Percentiles rank a stretch among this genome's conserved stretches.
These are phyloP conservation scores for Noctua janthina DNA, from an alignment of 2,888 invertebrate species.

Conservation along the genomic window DNA sequence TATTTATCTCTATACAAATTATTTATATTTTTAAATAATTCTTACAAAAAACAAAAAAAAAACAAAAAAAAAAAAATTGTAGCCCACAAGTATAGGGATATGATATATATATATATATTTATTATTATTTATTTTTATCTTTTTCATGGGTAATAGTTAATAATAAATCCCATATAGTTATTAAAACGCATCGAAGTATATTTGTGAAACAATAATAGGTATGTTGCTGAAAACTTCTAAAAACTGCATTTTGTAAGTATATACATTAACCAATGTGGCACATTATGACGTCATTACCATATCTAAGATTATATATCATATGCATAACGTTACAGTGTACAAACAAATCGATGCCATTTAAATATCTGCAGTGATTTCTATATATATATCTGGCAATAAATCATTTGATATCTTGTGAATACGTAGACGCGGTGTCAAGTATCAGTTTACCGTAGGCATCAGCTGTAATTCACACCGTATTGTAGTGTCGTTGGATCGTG, in stretches of 20 bases:
- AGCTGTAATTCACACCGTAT: slow-evolving; percentile 82
- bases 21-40: too few relatives aligned
- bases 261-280: slow-evolving; percentile 14
- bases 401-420: slow-evolving; percentile 83
- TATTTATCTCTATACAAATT: too few relatives aligned
- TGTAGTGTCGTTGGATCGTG: slow-evolving; percentile 74
- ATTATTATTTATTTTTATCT: not conserved
- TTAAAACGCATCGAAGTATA: not conserved
- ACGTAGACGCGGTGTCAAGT: slow-evolving; percentile 76
- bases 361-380: slow-evolving; percentile 66
- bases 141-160: not conserved
- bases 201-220: not conserved
- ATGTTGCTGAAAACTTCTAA: not conserved
- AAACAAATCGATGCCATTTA: slow-evolving; percentile 56
- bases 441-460: slow-evolving; percentile 82
- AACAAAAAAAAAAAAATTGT: too few relatives aligned
- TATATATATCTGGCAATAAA: slow-evolving; percentile 77
- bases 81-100: too few relatives aligned
- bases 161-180: not conserved
- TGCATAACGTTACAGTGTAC: slow-evolving; percentile 21
- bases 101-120: too few relatives aligned
- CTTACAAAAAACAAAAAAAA: too few relatives aligned
- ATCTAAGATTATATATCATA: slow-evolving; percentile 1
- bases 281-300: slow-evolving; percentile 39
- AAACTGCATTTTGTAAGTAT: not conserved